These are phyloP conservation scores for Pseudobourletiella spinata DNA, from an alignment of 1,140 invertebrate species.

Conservation along the genomic window DNA sequence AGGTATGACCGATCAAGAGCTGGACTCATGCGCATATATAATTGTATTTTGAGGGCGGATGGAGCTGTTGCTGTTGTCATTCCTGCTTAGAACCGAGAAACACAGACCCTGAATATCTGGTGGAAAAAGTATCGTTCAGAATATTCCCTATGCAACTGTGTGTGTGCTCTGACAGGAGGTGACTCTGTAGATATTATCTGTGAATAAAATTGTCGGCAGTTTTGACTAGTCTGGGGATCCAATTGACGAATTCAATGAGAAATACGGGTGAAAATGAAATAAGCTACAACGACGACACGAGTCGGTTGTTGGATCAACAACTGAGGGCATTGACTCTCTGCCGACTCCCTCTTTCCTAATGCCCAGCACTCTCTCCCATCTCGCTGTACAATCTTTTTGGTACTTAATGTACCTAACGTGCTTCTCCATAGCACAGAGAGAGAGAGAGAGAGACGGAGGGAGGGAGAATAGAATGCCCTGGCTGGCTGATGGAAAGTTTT, in stretches of 20 bases:
- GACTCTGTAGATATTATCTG: background rate
- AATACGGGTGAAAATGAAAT: background rate
- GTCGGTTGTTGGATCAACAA: background rate
- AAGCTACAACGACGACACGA: background rate
- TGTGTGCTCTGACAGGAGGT: background rate
- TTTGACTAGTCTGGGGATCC: background rate
- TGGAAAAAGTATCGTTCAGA: too few relatives aligned
- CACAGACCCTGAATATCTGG: too few relatives aligned
- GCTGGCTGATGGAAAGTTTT: background rate
- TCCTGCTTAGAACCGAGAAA: too few relatives aligned
- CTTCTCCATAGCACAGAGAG: too few relatives aligned
- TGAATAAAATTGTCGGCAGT: background rate
- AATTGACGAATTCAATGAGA: background rate
- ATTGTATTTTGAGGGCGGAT: too few relatives aligned
- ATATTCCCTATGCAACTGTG: background rate
- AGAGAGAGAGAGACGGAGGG: too few relatives aligned
- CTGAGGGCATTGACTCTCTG: background rate
- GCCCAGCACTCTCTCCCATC: background rate
- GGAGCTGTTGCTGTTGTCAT: too few relatives aligned
- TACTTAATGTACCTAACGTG: background rate
- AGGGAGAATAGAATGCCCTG: background rate
- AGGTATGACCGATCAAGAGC: too few relatives aligned
- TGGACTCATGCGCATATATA: too few relatives aligned
- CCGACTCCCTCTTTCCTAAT: background rate
- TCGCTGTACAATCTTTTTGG: background rate